Evolutionary conservation across 2,888 invertebrate genomes (phyloP).

Genomic region (Pyrochroa serraticornis): DNA sequence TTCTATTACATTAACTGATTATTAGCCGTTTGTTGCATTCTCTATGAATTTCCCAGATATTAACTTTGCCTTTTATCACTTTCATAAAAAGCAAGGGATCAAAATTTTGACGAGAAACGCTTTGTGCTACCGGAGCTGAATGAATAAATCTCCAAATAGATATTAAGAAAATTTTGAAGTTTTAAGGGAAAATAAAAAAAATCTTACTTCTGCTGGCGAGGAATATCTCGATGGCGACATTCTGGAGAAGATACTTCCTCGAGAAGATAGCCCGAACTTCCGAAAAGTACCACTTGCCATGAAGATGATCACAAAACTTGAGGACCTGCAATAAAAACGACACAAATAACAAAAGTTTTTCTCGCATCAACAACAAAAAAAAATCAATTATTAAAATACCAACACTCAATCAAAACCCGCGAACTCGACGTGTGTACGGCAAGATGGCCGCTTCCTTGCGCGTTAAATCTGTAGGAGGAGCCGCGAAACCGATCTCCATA

Average conservation of each 20-base stretch:
- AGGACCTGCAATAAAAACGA: constrained; percentile 74
- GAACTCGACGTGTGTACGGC: constrained; percentile 3
- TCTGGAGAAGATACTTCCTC: constrained; percentile 93
- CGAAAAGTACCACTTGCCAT: constrained; percentile 99
- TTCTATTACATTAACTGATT: too few species aligned
- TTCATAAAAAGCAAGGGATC: too few species aligned
- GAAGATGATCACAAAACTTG: constrained; percentile 97
- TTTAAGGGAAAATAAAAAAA: too few species aligned
- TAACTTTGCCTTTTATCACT: too few species aligned
- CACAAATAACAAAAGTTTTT: neutral
- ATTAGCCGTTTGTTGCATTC: too few species aligned
- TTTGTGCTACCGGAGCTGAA: too few species aligned
- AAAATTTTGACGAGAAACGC: too few species aligned
- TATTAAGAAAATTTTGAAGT: too few species aligned
- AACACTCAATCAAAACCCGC: neutral
- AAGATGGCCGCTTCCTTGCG: constrained; percentile 33
- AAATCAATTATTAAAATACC: constrained; percentile 10
- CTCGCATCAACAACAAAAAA: neutral
- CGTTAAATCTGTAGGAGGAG: constrained; percentile 31
- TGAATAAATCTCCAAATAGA: too few species aligned
- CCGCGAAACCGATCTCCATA: constrained; percentile 30
- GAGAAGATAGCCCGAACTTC: constrained; percentile 99
- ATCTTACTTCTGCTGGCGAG: constrained; percentile 96
- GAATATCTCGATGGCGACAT: constrained; percentile 97
- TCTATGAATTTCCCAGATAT: too few species aligned